Percentiles rank a stretch among this genome's conserved stretches.
These are phyloP conservation scores for Hydroisotoma schaefferi DNA, from an alignment of 2,888 invertebrate genomes.

Conservation along the genomic window DNA sequence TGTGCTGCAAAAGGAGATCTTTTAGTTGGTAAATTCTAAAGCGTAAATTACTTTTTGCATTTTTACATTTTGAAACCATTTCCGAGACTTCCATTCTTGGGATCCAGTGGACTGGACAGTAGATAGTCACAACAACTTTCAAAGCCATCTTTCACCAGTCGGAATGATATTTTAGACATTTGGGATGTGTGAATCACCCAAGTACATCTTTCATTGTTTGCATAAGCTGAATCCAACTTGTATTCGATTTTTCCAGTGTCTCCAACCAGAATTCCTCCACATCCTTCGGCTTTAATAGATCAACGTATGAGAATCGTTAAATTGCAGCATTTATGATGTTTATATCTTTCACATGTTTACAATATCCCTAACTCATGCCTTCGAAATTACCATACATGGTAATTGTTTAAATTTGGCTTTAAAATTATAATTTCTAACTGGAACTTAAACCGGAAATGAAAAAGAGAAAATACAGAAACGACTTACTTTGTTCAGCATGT, in stretches of 20 bases:
- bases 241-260: constrained; percentile 27
- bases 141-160: constrained; percentile 29
- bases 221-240: constrained; percentile 24
- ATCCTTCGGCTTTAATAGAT: constrained; percentile 16
- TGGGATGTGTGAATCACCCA: constrained; percentile 23
- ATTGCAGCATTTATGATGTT: too few species aligned
- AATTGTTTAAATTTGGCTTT: too few species aligned
- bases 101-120: constrained; percentile 5
- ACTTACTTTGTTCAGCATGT: too few species aligned
- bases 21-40: neutral
- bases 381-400: too few species aligned
- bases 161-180: constrained; percentile 19
- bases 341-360: too few species aligned
- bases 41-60: neutral
- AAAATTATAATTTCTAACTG: too few species aligned
- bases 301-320: too few species aligned
- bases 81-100: constrained; percentile 8
- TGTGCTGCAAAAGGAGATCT: constrained; percentile 10
- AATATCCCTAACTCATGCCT: too few species aligned
- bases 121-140: constrained; percentile 35
- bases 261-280: constrained; percentile 24
- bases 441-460: too few species aligned
- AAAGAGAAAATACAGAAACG: too few species aligned
- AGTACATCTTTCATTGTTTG: constrained; percentile 26
- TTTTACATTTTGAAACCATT: neutral